Conservation (phyloP, 1,140 invertebrate species). For the Macrocentrus cingulum region DNA sequence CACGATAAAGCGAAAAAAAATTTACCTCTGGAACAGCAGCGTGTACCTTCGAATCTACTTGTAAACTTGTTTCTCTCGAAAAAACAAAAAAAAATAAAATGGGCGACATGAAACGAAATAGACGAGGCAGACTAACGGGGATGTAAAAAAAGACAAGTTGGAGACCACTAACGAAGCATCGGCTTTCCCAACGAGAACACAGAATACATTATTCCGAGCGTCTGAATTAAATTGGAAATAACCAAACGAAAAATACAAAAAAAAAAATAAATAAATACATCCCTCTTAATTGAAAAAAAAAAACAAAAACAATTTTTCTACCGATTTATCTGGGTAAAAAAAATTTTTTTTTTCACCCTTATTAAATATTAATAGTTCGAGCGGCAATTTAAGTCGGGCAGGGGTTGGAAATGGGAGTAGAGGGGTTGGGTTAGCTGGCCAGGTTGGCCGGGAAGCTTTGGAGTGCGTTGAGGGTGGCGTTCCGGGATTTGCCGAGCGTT, state of each 20-base stretch:
- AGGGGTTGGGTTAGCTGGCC: no score
- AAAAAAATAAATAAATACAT: no score
- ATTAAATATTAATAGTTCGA: no score
- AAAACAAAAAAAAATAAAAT: neutral
- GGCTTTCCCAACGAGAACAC: slow-evolving; percentile 4
- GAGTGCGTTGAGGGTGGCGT: no score
- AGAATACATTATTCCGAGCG: slow-evolving; percentile 1
- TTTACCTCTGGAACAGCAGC: neutral
- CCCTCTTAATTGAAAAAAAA: no score
- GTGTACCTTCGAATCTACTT: slow-evolving; percentile 4
- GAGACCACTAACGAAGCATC: slow-evolving; percentile 22
- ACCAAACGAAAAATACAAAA: neutral
- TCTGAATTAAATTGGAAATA: neutral
- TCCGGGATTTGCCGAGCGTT: no score
- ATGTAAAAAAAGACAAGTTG: neutral
- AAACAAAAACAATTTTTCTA: no score
- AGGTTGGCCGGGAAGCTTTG: no score
- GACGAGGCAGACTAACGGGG: neutral
- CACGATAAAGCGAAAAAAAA: slow-evolving; percentile 2
- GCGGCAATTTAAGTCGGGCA: no score
- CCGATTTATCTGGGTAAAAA: no score
- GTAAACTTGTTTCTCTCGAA: slow-evolving; percentile 1
- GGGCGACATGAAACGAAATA: slow-evolving; percentile 1
- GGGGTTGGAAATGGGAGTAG: no score
- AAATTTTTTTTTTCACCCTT: no score